Evolutionary conservation across 2,113 vertebrate species (phyloP), one percentile per base, ranked within the genome.

Genomic region (Indri indri): DNA sequence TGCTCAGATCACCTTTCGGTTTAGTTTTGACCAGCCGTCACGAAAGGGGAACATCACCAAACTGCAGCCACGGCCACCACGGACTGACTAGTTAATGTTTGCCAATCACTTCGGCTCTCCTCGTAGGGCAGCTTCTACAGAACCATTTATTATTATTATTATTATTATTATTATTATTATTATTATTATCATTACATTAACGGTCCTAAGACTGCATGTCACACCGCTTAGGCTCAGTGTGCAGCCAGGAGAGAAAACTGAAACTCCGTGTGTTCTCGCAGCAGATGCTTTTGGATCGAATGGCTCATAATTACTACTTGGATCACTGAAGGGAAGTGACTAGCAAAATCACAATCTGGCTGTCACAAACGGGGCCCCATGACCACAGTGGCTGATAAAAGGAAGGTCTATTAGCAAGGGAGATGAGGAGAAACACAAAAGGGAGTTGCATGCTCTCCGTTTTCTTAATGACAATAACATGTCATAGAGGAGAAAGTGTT

Each of bases 231-330:
- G 70, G 85, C 52, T 74, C 88, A 0, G 2, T 42, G 0, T 1
- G 32, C 71, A 87, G 88, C 70, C 16, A 63, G 61, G 59, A 94
- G 52, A 86, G 77, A 90, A 96, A 95, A 94, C 3, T 1, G 14
- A 86, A 81, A n/a, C 23, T 2, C n/a, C 23, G 27, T 1, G 89
- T 47, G 50, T 94, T 91, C 97, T 79, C 30, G 20, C 66, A 88
- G 86, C 74, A 96, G 96, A 96, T 90, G 96, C 88, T 97, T 52
- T 79, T 25, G 92, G 95, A 74, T 86, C 97, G 27, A 95, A 76
- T 90, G 88, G 45, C 96, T 96, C 37, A 1, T 94, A 98, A 96
- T 96, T 95, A 89, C 73, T 57, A 42, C 63, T 88, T 95, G 95
- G 90, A 90, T 96, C 81, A 8, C 17, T 22, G 90, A 84, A 83